Base-by-base conservation (phyloP, 2,888 invertebrate species). In the Tineola bisselliella region DNA sequence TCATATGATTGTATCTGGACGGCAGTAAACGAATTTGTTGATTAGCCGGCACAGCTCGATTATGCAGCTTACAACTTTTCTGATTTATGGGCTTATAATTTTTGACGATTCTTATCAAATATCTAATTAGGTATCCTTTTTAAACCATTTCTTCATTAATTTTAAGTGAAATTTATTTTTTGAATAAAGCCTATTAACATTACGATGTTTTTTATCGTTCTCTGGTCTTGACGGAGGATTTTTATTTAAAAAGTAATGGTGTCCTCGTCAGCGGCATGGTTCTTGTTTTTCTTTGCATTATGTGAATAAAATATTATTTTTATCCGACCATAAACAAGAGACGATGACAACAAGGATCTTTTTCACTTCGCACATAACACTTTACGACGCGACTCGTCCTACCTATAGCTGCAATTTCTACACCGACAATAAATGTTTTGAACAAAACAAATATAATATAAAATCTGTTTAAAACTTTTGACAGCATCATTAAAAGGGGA, bases 1-100 rank as follows among this genome's bases (percentile, higher is more conserved):
- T 77, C 69, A 73, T 70, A 15, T 44, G 84, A 86, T 86, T 80
- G 75, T 76, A 86, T 86, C 86, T 79, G 78, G 71, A 78, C 77
- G 73, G 58, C 78, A 76, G 78, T 81, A 72, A 77, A 79, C 78
- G 77, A 77, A 75, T 78, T 73, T 73, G 77, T 77, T 33, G 58
- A 58, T 58, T 58, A 58, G 30, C 58, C 58, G 58, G 15, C 1
- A 15, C 48, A 15, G 48, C 48, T 10, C 59, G 44, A 58, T 58
- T 30, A 38, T 19, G 2, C 15, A 44, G 12, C 59, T 59, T 54
- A 54, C 54, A 54, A 48, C 54, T 54, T 54, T 54, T 25, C 25
- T 54, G 25, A 54, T 19, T 54, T 54, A 54, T 54, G 54, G 25
- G 8, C n/a, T 18, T 25, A 25, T n/a, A n/a, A 6, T 54, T 18